Evolutionary conservation across 2,888 invertebrate genomes (phyloP).

Genomic region (Adela reaumurella): DNA sequence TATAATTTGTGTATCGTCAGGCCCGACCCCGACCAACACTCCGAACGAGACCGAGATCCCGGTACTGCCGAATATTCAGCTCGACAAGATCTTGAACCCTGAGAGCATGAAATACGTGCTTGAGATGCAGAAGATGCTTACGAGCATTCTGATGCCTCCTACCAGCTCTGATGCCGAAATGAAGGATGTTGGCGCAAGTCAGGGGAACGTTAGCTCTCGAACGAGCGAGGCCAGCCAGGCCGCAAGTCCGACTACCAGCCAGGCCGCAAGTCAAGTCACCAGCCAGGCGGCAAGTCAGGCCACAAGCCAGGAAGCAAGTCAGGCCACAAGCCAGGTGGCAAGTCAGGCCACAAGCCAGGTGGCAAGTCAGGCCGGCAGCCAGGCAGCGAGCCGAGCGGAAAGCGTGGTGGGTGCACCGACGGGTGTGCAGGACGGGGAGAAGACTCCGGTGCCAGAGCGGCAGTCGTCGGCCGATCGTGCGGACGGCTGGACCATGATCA

Average conservation of each 20-base stretch:
- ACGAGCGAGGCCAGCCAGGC: background rate
- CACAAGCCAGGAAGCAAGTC: conserved; percentile 13
- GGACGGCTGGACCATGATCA: conserved; percentile 41
- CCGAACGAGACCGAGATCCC: background rate
- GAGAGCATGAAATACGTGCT: conserved; percentile 4
- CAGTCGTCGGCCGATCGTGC: conserved; percentile 22
- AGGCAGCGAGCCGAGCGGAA: background rate
- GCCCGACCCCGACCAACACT: background rate
- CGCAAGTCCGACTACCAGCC: background rate
- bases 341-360: background rate
- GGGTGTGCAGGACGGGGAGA: conserved; percentile 12
- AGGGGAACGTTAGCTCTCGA: too few species aligned
- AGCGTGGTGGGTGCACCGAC: too few species aligned
- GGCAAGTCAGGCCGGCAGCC: background rate
- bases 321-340: background rate
- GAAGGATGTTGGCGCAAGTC: background rate
- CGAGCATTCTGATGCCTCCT: conserved; percentile 1
- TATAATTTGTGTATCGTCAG: too few species aligned
- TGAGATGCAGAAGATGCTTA: conserved; percentile 3
- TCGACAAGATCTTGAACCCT: conserved; percentile 1
- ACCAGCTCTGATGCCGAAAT: background rate
- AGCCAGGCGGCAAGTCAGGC: background rate
- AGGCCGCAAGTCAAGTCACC: background rate
- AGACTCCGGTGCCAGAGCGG: conserved; percentile 14
- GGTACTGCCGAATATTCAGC: background rate